Evolutionary conservation across 2,113 vertebrate genomes (phyloP).

Genomic region (Pan troglodytes): DNA sequence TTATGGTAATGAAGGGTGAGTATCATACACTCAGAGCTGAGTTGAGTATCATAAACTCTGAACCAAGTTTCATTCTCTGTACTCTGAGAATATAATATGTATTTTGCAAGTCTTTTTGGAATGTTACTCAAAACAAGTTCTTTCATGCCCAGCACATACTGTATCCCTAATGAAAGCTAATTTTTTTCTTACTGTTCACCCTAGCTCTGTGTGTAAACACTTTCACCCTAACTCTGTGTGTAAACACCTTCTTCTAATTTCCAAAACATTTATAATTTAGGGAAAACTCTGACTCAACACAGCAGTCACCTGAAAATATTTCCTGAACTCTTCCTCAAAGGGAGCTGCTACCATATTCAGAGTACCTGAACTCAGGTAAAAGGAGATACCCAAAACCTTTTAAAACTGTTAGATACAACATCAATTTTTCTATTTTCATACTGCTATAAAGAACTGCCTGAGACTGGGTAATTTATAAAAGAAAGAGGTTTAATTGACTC

Average conservation of each 20-base stretch:
- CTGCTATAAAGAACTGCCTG: no score
- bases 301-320: not conserved
- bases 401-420: not conserved
- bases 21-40: not conserved
- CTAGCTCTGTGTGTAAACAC: not conserved
- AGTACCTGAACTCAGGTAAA: not conserved
- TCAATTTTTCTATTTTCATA: no score
- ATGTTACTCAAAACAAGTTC: not conserved
- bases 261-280: not conserved
- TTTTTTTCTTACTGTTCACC: not conserved
- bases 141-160: not conserved
- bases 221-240: not conserved
- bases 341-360: not conserved
- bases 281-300: not conserved
- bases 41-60: not conserved
- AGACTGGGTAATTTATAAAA: no score
- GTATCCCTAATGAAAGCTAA: not conserved
- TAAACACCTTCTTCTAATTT: not conserved
- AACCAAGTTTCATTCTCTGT: not conserved
- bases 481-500: no score
- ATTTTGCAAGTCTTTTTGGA: constrained; percentile 16
- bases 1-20: not conserved
- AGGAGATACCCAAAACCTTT: not conserved
- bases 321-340: not conserved
- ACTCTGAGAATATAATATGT: not conserved